These are phyloP conservation scores for Xenopus borealis DNA, from an alignment of 2,113 vertebrate genomes.

Conservation along the genomic window DNA sequence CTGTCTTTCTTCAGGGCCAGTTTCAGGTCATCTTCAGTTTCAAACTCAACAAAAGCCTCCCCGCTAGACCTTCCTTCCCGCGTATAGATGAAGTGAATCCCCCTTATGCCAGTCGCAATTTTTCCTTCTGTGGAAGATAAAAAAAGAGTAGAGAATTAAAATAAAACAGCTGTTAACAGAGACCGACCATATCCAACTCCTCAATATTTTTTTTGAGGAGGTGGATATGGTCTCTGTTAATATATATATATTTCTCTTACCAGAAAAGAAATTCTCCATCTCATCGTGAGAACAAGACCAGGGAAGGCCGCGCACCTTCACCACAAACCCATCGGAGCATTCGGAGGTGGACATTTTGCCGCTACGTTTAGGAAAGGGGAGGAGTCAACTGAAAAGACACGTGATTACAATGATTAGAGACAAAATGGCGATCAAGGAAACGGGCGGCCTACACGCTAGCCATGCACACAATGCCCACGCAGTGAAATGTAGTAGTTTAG, in stretches of 20 bases:
- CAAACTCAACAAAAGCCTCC: conserved; percentile 95
- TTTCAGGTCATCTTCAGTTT: conserved; percentile 94
- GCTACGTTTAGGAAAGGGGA: neutral
- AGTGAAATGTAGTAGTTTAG: too few relatives aligned
- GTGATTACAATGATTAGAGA: conserved; percentile 47
- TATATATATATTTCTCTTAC: too few relatives aligned
- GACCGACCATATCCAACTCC: too few relatives aligned
- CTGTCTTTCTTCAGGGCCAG: conserved; percentile 95
- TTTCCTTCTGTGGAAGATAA: conserved; percentile 76
- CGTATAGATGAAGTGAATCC: conserved; percentile 97
- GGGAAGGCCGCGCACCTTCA: conserved; percentile 89
- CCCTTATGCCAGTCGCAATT: conserved; percentile 81
- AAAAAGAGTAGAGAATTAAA: too few relatives aligned
- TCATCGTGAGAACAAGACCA: conserved; percentile 97
- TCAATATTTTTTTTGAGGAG: too few relatives aligned
- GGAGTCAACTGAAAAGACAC: neutral
- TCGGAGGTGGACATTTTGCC: conserved; percentile 71
- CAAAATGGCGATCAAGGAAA: conserved; percentile 43
- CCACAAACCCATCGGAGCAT: conserved; percentile 89
- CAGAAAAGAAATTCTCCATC: conserved; percentile 90
- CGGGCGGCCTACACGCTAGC: too few relatives aligned
- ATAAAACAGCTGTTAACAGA: too few relatives aligned
- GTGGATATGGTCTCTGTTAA: too few relatives aligned
- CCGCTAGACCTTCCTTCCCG: conserved; percentile 95
- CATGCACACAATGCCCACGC: too few relatives aligned